Evolutionary conservation across 2,797 vertebrate genomes (phyloP).

Genomic region (Pagetopsis macropterus): DNA sequence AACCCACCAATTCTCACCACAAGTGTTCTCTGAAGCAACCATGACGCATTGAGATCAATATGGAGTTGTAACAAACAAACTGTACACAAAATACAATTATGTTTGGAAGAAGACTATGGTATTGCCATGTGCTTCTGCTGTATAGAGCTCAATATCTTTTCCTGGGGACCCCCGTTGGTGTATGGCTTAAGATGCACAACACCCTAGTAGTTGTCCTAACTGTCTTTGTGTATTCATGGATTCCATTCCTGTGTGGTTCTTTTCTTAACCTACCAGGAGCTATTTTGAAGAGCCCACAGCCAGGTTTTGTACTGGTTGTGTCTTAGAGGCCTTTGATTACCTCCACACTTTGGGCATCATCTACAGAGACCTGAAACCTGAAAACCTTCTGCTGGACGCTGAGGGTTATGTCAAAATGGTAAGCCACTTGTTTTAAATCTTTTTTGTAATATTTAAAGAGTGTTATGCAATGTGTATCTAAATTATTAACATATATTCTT

Average conservation of each 20-base stretch:
- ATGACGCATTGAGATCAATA: too few relatives aligned
- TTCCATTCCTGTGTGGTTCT: background rate
- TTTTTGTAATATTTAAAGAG: background rate
- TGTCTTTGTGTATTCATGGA: background rate
- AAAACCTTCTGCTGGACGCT: slow-evolving; percentile 82
- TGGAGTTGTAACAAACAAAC: too few relatives aligned
- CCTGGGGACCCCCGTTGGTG: background rate
- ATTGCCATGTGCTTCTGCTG: too few relatives aligned
- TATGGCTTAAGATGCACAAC: background rate
- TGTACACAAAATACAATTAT: too few relatives aligned
- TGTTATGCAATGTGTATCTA: background rate
- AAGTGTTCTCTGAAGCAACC: too few relatives aligned
- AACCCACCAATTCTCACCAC: too few relatives aligned
- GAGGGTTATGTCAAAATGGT: slow-evolving; percentile 86
- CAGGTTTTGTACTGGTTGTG: slow-evolving; percentile 83
- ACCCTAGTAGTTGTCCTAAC: background rate
- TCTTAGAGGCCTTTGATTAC: slow-evolving; percentile 84
- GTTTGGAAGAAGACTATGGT: too few relatives aligned
- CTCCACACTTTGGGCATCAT: slow-evolving; percentile 80
- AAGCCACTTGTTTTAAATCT: background rate
- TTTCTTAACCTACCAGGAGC: slow-evolving; percentile 63
- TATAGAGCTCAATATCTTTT: too few relatives aligned
- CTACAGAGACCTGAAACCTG: slow-evolving; percentile 85
- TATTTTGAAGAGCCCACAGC: slow-evolving; percentile 83
- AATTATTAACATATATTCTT: background rate